phyloP scores from a whole-genome alignment of 2,888 invertebrate genomes.

The Tiphia femorata region DNA sequence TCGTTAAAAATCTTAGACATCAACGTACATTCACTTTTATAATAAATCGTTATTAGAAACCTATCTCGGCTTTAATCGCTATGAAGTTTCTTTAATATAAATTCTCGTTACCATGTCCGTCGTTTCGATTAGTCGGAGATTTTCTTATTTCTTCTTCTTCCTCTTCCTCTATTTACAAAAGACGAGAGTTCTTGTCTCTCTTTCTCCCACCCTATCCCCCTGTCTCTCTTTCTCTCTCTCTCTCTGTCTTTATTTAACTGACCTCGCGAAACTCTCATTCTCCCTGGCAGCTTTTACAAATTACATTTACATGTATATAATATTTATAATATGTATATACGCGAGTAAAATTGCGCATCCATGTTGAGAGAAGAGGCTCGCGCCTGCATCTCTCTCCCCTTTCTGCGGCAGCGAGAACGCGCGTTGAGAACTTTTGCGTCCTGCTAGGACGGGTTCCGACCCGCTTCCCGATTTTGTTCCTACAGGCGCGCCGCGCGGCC shows the following conservation, averaged over 20 bases:
- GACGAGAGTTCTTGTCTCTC: slow-evolving; percentile 33
- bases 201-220: slow-evolving; percentile 21
- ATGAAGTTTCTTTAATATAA: slow-evolving; percentile 64
- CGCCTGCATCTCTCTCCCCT: not conserved
- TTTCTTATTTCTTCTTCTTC: slow-evolving; percentile 31
- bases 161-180: slow-evolving; percentile 37
- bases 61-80: slow-evolving; percentile 64
- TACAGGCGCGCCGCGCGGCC: slow-evolving; percentile 45
- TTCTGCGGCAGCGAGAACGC: slow-evolving; percentile 3
- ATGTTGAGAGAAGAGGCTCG: not conserved
- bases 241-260: slow-evolving; percentile 11
- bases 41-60: slow-evolving; percentile 67
- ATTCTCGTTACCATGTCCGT: no score
- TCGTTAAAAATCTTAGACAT: slow-evolving; percentile 67
- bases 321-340: no score
- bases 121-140: no score
- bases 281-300: slow-evolving; percentile 16
- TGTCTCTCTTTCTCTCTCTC: slow-evolving; percentile 8
- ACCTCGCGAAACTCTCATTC: slow-evolving; percentile 12
- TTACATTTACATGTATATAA: slow-evolving; percentile 18
- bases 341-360: not conserved
- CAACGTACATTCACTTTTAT: slow-evolving; percentile 68
- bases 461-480: slow-evolving; percentile 26
- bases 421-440: not conserved
- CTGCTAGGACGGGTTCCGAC: slow-evolving; percentile 5